Percentiles rank a stretch among this genome's conserved stretches.
Conservation (phyloP, 2,797 vertebrate species). For the Sphaeramia orbicularis region DNA sequence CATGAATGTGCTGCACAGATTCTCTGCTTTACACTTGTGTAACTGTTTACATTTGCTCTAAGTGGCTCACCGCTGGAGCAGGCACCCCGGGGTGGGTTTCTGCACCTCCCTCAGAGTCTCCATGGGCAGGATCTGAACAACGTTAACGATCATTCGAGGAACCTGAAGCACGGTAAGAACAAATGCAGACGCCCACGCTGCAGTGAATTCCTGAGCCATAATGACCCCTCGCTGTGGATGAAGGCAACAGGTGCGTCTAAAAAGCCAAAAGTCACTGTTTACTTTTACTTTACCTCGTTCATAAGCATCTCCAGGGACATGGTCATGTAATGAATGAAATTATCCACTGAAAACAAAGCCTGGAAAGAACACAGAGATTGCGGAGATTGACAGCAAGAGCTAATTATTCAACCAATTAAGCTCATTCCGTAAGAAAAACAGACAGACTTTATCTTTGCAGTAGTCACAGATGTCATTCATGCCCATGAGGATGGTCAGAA, state of each 20-base stretch:
- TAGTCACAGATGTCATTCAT: slow-evolving; percentile 89
- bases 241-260: not conserved
- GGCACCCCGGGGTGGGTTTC: slow-evolving; percentile 83
- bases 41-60: not conserved
- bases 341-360: slow-evolving; percentile 86
- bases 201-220: not conserved
- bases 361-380: slow-evolving; percentile 46
- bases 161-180: slow-evolving; percentile 72
- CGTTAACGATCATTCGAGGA: slow-evolving; percentile 87
- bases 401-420: not conserved
- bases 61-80: slow-evolving; percentile 79
- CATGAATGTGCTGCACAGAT: not conserved
- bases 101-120: slow-evolving; percentile 83
- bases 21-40: not conserved
- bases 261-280: not conserved
- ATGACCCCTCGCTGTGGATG: too few species aligned
- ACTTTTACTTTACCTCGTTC: slow-evolving; percentile 81
- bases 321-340: slow-evolving; percentile 85
- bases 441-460: slow-evolving; percentile 84
- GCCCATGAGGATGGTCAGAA: slow-evolving; percentile 87
- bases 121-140: slow-evolving; percentile 86
- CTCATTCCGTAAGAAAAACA: not conserved
- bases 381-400: slow-evolving; percentile 1
- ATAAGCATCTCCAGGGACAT: slow-evolving; percentile 88
- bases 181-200: not conserved